Conservation (phyloP, 1,140 invertebrate genomes). For the Stegodyphus dumicola region DNA sequence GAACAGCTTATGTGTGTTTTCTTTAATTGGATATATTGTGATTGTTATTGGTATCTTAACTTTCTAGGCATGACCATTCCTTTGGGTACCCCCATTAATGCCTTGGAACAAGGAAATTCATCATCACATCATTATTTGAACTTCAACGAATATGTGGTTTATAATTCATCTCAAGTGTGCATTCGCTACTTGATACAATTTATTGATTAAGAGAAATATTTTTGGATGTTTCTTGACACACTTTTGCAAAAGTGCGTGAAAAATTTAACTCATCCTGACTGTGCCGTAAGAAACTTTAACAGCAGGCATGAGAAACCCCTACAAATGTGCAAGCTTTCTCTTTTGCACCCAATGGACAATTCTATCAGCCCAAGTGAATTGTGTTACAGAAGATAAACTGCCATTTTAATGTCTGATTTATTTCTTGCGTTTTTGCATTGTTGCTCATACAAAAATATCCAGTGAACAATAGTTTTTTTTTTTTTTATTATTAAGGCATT, state of each 20-base stretch:
- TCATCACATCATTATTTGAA: conserved; percentile 62
- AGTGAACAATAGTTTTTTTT: conserved; percentile 36
- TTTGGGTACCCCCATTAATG: conserved; percentile 64
- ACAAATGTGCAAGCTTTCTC: neutral
- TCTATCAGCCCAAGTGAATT: neutral
- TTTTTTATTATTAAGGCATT: neutral
- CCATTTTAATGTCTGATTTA: conserved; percentile 8
- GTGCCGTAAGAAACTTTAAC: neutral
- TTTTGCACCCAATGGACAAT: neutral
- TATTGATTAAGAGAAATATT: conserved; percentile 14
- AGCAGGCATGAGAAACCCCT: neutral
- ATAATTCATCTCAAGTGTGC: conserved; percentile 68
- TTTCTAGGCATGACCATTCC: conserved; percentile 66
- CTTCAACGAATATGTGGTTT: conserved; percentile 70
- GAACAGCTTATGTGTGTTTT: neutral
- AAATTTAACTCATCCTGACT: neutral
- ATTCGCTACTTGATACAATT: conserved; percentile 68
- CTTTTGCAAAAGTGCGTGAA: neutral
- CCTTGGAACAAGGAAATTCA: conserved; percentile 42
- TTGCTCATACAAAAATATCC: neutral
- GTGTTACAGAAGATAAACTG: conserved; percentile 5
- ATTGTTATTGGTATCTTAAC: conserved; percentile 5
- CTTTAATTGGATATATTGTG: neutral
- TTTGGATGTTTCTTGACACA: neutral
- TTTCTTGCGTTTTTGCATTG: conserved; percentile 22